Percentiles rank a stretch among this genome's conserved stretches.
Evolutionary conservation across 2,797 vertebrate species (phyloP).

Genomic region (Enteromius treurensis): DNA sequence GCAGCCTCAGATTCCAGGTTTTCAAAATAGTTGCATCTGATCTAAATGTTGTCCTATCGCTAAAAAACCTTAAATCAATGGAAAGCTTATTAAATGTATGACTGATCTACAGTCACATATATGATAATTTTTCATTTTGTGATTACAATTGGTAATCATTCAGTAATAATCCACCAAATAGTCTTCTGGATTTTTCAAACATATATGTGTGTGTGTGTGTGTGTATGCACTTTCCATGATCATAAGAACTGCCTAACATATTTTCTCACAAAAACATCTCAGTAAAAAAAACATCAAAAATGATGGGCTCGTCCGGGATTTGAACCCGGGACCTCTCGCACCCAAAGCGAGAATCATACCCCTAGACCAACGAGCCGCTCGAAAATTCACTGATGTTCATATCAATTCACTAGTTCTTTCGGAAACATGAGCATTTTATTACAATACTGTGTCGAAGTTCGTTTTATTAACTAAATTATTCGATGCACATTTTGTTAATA

Average conservation of each 20-base stretch:
- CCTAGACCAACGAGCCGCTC: constrained; percentile 68
- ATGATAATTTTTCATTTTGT: not conserved
- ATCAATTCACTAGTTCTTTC: accelerated
- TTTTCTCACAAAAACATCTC: not conserved
- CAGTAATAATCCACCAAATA: not conserved
- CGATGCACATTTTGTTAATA: not conserved
- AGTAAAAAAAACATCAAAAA: not conserved
- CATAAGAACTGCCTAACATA: not conserved
- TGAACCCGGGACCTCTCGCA: constrained; percentile 71
- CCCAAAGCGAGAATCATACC: constrained; percentile 71
- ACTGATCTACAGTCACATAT: not conserved
- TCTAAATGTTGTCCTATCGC: no score
- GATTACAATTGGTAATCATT: not conserved
- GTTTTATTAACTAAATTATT: not conserved
- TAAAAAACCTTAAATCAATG: not conserved
- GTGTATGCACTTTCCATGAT: no score
- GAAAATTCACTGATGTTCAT: not conserved
- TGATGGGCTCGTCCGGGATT: constrained; percentile 65
- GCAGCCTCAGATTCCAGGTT: no score
- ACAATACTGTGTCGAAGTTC: accelerated
- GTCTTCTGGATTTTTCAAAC: not conserved
- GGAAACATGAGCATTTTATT: accelerated
- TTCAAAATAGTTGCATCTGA: no score
- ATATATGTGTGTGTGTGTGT: not conserved
- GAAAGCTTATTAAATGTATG: not conserved